Conservation (phyloP, 2,797 vertebrate genomes). For the Pseudocheirus occidentalis region DNA sequence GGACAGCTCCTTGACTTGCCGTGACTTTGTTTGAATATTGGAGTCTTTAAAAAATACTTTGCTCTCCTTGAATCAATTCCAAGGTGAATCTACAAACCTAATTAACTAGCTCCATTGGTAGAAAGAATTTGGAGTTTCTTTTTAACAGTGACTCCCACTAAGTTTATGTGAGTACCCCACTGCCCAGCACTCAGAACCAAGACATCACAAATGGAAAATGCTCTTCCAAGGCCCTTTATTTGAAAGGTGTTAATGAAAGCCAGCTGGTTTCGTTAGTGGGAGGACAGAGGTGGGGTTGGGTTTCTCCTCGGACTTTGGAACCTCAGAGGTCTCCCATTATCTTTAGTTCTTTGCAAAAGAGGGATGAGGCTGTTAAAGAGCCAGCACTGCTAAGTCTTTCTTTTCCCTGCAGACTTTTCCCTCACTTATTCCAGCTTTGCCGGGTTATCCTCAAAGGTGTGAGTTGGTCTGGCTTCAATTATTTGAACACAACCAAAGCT, state of each 20-base stretch:
- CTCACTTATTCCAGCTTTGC: constrained; percentile 62
- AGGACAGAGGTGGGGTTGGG: constrained; percentile 57
- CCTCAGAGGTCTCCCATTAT: constrained; percentile 78
- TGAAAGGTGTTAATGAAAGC: constrained; percentile 73
- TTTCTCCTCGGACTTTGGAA: constrained; percentile 65
- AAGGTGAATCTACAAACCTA: constrained; percentile 53
- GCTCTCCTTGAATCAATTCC: constrained; percentile 49
- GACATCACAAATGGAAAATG: constrained; percentile 73
- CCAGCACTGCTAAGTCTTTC: constrained; percentile 73
- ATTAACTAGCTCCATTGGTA: constrained; percentile 71
- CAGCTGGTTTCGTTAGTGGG: constrained; percentile 66
- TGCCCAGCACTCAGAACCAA: constrained; percentile 74
- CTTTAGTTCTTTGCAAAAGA: constrained; percentile 53
- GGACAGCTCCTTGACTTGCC: not conserved
- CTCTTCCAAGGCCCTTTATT: constrained; percentile 72
- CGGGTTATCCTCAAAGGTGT: constrained; percentile 78
- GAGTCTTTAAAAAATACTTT: not conserved
- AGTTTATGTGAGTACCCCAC: constrained; percentile 78
- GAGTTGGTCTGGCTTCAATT: constrained; percentile 73
- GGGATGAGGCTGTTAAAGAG: constrained; percentile 71
- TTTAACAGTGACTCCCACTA: constrained; percentile 73
- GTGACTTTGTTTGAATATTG: not conserved
- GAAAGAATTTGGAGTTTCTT: constrained; percentile 76
- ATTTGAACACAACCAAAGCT: constrained; percentile 66
- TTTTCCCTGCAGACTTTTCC: constrained; percentile 58